phyloP scores from a whole-genome alignment of 2,888 invertebrate genomes.

The Xestia rhomboidea region DNA sequence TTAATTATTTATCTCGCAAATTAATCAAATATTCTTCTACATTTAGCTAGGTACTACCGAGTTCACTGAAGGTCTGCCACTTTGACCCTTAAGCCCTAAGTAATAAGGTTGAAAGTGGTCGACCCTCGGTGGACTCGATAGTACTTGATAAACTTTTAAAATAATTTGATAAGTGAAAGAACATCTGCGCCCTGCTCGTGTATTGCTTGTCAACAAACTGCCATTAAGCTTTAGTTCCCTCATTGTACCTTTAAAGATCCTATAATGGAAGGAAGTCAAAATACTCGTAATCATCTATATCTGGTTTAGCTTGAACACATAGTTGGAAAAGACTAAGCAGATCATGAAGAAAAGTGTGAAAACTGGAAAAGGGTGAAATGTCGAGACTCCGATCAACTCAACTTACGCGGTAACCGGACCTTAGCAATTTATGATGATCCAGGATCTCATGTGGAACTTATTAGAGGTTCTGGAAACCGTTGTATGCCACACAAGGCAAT shows the following conservation, averaged over 20 bases:
- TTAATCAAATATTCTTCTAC: conserved; percentile 37
- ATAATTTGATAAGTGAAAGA: neutral
- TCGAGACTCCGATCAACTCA: neutral
- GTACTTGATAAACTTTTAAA: neutral
- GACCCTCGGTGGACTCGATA: too few species aligned
- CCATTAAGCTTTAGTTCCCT: neutral
- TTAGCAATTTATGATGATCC: neutral
- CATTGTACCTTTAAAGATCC: neutral
- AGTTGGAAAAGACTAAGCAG: neutral
- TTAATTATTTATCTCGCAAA: conserved; percentile 55
- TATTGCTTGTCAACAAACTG: neutral
- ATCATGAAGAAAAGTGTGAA: too few species aligned
- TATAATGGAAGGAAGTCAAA: neutral
- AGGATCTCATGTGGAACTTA: neutral
- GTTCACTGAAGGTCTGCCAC: too few species aligned
- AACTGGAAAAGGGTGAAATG: neutral
- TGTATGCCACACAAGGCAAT: neutral
- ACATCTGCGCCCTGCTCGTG: neutral
- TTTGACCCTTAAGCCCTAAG: too few species aligned
- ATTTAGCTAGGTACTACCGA: neutral
- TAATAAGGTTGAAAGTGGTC: too few species aligned
- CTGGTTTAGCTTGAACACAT: neutral
- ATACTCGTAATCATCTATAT: neutral
- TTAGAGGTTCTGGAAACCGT: neutral
- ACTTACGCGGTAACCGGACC: neutral